Percentiles rank a stretch among this genome's conserved stretches.
phyloP scores from a whole-genome alignment of 2,888 invertebrate genomes.

The Halictus quadricinctus region DNA sequence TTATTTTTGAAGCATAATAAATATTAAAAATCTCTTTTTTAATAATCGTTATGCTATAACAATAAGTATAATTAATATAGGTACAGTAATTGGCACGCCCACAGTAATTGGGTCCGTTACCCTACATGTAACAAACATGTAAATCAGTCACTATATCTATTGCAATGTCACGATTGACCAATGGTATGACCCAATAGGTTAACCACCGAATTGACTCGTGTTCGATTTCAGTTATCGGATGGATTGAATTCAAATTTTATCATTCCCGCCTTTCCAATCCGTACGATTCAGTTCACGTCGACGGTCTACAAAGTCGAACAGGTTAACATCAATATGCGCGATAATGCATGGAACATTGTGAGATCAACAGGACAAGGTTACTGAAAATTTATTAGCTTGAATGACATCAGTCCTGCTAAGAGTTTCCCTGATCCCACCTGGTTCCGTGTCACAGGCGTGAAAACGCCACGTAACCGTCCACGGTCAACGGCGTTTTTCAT shows the following conservation, averaged over 20 bases:
- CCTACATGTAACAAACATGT: background rate
- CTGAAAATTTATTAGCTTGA: slow-evolving; percentile 8
- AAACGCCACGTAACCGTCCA: slow-evolving; percentile 18
- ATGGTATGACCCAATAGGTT: background rate
- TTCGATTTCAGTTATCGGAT: background rate
- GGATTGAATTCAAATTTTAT: background rate
- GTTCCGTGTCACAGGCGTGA: background rate
- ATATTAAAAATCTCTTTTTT: no score
- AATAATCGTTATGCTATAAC: no score
- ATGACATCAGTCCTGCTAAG: slow-evolving; percentile 51
- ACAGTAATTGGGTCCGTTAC: no score
- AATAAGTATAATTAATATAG: no score
- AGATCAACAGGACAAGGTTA: slow-evolving; percentile 4
- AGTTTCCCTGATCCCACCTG: slow-evolving; percentile 55
- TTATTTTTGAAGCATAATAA: no score
- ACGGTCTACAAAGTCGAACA: background rate
- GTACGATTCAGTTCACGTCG: background rate
- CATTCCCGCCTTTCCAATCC: background rate
- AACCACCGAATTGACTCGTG: background rate
- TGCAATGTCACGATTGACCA: background rate
- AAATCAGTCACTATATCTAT: background rate
- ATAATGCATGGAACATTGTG: background rate
- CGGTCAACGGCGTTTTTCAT: background rate
- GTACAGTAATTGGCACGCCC: no score
- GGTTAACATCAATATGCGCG: background rate